A percentile compares a stretch with the other conserved stretches of the same genome.
phyloP scores from a whole-genome alignment of 2,113 vertebrate species.

The Grallaria varia region DNA sequence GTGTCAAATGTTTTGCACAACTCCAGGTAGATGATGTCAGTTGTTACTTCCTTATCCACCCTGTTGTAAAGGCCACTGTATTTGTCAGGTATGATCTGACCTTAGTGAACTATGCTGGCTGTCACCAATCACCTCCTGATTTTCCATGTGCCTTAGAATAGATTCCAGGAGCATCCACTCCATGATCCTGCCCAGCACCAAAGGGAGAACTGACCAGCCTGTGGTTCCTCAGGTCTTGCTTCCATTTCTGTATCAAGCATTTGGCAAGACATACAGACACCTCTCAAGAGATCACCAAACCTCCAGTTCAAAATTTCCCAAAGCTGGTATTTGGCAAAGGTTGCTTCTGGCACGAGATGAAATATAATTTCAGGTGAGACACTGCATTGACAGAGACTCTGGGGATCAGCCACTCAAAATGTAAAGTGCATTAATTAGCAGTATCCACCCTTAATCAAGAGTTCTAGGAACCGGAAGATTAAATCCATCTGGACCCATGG shows the following conservation, averaged over 20 bases:
- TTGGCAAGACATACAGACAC: background rate
- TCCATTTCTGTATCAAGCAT: background rate
- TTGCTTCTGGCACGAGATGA: background rate
- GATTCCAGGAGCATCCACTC: background rate
- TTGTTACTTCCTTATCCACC: background rate
- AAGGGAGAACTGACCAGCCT: background rate
- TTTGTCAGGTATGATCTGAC: background rate
- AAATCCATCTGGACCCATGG: background rate
- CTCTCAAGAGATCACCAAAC: background rate
- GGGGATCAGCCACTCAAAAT: background rate
- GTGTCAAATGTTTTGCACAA: background rate
- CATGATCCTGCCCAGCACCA: background rate
- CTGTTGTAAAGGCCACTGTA: background rate
- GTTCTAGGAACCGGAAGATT: background rate
- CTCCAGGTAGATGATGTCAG: background rate
- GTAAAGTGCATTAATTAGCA: background rate
- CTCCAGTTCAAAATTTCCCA: background rate
- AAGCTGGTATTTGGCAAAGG: background rate
- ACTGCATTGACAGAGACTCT: background rate
- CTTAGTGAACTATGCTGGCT: background rate
- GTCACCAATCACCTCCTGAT: too few species aligned
- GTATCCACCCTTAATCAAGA: background rate
- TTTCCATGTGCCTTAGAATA: background rate
- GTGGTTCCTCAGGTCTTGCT: background rate
- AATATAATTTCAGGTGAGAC: background rate